Evolutionary conservation across 2,113 vertebrate genomes (phyloP).

Genomic region (Tragelaphus imberbis): DNA sequence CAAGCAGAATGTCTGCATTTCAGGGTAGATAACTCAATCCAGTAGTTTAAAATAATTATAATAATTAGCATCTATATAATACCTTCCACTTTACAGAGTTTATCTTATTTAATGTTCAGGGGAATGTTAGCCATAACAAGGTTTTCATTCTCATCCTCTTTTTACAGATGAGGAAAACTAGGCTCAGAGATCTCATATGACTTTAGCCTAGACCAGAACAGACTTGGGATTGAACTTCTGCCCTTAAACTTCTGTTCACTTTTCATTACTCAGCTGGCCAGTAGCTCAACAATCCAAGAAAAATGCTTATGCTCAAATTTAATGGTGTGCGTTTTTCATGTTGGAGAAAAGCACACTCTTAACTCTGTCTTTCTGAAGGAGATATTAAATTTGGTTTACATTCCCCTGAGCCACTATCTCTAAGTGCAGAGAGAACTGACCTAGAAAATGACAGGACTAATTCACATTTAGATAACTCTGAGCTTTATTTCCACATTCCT

Average conservation of each 20-base stretch:
- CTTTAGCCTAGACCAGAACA: not conserved
- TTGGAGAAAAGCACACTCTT: not conserved
- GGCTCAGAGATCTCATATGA: not conserved
- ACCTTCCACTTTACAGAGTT: not conserved
- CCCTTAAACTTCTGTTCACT: not conserved
- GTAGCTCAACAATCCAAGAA: not conserved
- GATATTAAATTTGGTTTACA: not conserved
- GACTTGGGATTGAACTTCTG: not conserved
- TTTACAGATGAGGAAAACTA: not conserved
- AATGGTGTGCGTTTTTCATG: not conserved
- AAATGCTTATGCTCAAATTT: not conserved
- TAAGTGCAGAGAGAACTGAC: not conserved
- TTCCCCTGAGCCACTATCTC: not conserved
- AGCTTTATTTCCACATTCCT: not conserved
- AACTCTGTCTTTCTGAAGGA: not conserved
- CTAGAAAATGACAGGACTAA: slow-evolving; percentile 27
- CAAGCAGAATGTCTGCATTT: not conserved
- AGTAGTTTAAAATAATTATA: not conserved
- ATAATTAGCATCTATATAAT: not conserved
- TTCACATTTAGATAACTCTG: not conserved
- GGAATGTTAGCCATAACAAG: not conserved
- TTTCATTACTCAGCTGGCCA: not conserved
- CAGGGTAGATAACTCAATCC: not conserved
- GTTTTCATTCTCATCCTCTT: not conserved
- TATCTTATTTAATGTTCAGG: not conserved